Percentiles rank a stretch among this genome's conserved stretches.
phyloP scores from a whole-genome alignment of 1,140 invertebrate genomes.

The Apis florea region DNA sequence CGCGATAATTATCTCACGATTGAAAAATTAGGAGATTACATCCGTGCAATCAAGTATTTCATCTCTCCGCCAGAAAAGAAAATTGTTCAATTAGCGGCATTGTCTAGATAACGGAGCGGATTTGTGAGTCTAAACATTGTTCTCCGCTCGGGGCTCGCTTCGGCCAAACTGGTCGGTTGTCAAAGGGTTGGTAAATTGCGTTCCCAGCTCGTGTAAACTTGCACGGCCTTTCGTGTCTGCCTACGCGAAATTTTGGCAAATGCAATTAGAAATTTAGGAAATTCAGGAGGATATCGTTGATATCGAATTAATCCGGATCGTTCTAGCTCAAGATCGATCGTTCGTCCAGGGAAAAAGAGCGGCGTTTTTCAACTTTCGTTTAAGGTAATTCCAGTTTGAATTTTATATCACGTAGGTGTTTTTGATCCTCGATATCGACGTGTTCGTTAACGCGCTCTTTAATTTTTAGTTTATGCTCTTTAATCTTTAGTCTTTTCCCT shows the following conservation, averaged over 20 bases:
- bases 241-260: slow-evolving; percentile 30
- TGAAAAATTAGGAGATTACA: background rate
- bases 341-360: background rate
- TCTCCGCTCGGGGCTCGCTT: slow-evolving; percentile 46
- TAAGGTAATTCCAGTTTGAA: too few species aligned
- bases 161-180: slow-evolving; percentile 27
- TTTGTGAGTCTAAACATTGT: slow-evolving; percentile 40
- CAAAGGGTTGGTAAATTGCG: slow-evolving; percentile 56
- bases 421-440: too few species aligned
- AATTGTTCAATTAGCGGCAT: slow-evolving; percentile 58
- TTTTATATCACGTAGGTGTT: too few species aligned
- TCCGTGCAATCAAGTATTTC: background rate
- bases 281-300: background rate
- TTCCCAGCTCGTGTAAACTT: slow-evolving; percentile 37
- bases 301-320: background rate
- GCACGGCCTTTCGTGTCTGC: slow-evolving; percentile 8
- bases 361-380: too few species aligned
- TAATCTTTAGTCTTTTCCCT: too few species aligned
- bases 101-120: slow-evolving; percentile 54
- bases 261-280: slow-evolving; percentile 39
- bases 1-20: too few species aligned
- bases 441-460: too few species aligned
- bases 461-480: too few species aligned
- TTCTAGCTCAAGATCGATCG: background rate
- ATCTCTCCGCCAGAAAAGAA: slow-evolving; percentile 7